Conservation (phyloP, 2,113 vertebrate species). For the Tinamus guttatus region DNA sequence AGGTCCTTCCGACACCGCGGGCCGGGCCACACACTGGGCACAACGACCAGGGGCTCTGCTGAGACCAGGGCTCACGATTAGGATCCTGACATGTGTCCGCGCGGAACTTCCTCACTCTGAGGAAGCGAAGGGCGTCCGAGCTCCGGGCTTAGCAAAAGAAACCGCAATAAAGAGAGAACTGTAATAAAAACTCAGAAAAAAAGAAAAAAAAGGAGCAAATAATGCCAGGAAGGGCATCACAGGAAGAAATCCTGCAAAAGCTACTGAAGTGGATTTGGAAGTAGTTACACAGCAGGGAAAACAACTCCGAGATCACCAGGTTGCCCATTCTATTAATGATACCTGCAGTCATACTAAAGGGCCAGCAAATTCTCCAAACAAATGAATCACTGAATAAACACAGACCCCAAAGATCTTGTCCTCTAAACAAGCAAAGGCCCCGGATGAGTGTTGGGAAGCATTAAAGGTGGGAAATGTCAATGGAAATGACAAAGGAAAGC, state of each 20-base stretch:
- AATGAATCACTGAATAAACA: slow-evolving; percentile 24
- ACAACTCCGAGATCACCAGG: not conserved
- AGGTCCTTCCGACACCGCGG: not conserved
- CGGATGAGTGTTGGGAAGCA: slow-evolving; percentile 6
- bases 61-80: not conserved
- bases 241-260: not conserved
- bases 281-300: not conserved
- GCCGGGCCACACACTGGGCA: not conserved
- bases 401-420: not conserved
- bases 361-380: slow-evolving; percentile 33
- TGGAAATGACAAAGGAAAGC: slow-evolving; percentile 40
- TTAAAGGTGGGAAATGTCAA: slow-evolving; percentile 48
- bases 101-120: not conserved
- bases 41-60: not conserved
- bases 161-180: not conserved
- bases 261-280: not conserved
- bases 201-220: not conserved
- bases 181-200: not conserved
- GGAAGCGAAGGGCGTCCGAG: not conserved
- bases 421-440: slow-evolving; percentile 23
- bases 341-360: slow-evolving; percentile 56
- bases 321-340: slow-evolving; percentile 48
- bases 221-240: not conserved
- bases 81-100: not conserved
- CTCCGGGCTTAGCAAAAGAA: not conserved